These are phyloP conservation scores for Rhinophrynus dorsalis DNA, from an alignment of 2,797 vertebrate species.

Conservation along the genomic window DNA sequence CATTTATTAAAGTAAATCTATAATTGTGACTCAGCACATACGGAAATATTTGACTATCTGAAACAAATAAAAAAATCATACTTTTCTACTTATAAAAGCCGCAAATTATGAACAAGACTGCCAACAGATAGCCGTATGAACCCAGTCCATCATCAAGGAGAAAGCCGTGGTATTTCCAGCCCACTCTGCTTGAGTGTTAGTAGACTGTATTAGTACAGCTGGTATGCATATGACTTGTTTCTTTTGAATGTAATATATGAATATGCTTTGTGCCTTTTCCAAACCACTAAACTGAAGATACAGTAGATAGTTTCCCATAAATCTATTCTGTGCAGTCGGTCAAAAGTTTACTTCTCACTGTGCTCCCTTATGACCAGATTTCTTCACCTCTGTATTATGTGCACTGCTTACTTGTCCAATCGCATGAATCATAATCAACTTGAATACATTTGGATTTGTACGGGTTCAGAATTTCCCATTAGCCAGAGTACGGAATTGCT, in stretches of 20 bases:
- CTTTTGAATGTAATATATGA: slow-evolving; percentile 19
- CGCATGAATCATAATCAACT: background rate
- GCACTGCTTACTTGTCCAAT: background rate
- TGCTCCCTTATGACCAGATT: background rate
- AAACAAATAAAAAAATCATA: slow-evolving; percentile 11
- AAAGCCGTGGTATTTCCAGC: slow-evolving; percentile 31
- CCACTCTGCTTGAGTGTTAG: slow-evolving; percentile 30
- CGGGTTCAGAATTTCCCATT: too few species aligned
- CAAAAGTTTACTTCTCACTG: slow-evolving; percentile 1
- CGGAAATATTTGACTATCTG: slow-evolving; percentile 20
- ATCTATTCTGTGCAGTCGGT: slow-evolving; percentile 6
- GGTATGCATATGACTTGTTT: slow-evolving; percentile 23
- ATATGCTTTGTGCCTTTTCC: slow-evolving; percentile 32
- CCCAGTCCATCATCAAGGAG: slow-evolving; percentile 13
- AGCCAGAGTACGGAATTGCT: too few species aligned
- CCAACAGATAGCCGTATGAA: slow-evolving; percentile 18
- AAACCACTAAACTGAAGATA: slow-evolving; percentile 35
- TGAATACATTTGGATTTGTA: too few species aligned
- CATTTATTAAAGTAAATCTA: slow-evolving; percentile 11
- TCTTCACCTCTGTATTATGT: background rate
- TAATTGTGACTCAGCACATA: slow-evolving; percentile 9
- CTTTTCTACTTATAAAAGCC: too few species aligned
- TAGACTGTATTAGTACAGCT: slow-evolving; percentile 36
- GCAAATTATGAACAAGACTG: too few species aligned
- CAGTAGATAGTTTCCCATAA: slow-evolving; percentile 13